Percentiles rank a stretch among this genome's conserved stretches.
Evolutionary conservation across 1,140 invertebrate genomes (phyloP).

Genomic region (Drosophila ironensis): DNA sequence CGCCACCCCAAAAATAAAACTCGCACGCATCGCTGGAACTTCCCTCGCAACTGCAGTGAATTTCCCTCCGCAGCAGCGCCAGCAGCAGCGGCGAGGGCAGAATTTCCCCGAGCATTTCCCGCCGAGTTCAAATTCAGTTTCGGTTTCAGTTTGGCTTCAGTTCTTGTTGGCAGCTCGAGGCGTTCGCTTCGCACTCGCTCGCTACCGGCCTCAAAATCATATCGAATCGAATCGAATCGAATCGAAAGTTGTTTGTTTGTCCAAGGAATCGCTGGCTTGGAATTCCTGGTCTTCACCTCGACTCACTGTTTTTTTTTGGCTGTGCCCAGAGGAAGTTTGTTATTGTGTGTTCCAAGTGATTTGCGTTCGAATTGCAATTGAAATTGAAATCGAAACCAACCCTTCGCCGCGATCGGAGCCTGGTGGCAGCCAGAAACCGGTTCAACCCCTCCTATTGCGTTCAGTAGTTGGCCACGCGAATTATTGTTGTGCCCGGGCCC

Average conservation of each 20-base stretch:
- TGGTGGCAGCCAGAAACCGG: no score
- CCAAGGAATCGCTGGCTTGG: no score
- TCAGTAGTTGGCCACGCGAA: not conserved
- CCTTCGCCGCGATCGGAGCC: constrained; percentile 4
- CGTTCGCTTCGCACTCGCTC: constrained; percentile 14
- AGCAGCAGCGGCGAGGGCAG: constrained; percentile 2
- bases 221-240: not conserved
- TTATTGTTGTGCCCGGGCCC: not conserved
- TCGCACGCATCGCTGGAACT: constrained; percentile 32
- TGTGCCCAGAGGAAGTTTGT: no score
- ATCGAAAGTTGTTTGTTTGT: no score
- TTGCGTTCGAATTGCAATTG: no score
- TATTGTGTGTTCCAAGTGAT: no score
- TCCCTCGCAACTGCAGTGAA: constrained; percentile 14
- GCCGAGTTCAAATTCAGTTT: constrained; percentile 19
- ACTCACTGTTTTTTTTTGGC: not conserved
- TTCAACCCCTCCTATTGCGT: not conserved
- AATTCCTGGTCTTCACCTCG: no score
- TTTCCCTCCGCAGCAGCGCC: constrained; percentile 19
- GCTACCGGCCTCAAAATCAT: not conserved
- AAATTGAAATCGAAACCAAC: constrained; percentile 1
- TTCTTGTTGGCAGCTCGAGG: constrained; percentile 30
- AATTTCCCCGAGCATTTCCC: constrained; percentile 24
- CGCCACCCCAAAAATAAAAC: constrained; percentile 40
- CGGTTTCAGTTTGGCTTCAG: constrained; percentile 16